Base-by-base conservation (phyloP, 2,113 vertebrate genomes). In the Muntiacus reevesi region DNA sequence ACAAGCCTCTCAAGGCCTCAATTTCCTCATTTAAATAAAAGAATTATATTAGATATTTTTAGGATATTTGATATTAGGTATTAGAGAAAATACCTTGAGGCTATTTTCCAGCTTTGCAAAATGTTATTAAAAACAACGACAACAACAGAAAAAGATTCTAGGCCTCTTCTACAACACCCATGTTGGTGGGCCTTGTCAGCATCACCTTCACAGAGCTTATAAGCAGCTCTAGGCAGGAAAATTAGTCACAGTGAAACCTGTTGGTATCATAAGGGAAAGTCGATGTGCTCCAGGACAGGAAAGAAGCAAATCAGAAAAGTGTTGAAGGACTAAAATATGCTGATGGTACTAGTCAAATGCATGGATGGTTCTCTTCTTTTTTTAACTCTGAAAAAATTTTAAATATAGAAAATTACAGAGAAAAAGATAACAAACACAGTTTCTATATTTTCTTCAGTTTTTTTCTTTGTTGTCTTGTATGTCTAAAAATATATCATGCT, bases 361-460 rank as follows among this genome's bases (percentile, higher is more conserved):
- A 19, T n/a, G 43, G 10, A 62, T 59, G 74, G 59, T 5, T 50
- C 30, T 36, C 36, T 91, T 71, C 54, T 88, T 89, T 89, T 55
- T 52, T 54, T 67, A 91, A 60, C 47, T 92, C 52, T 47, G 21
- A 55, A 55, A 94, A 89, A 90, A 50, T 2, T 3, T 76, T 76
- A 82, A 93, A 85, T 88, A 67, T 76, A 91, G 67, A 84, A 96
- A 55, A 52, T n/a, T 45, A 95, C 36, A 95, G 67, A 89, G 28
- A 59, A 89, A 81, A 95, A 45, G 10, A 36, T 27, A 59, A 92
- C 30, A 71, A 50, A 87, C 15, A 74, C 17, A n/a, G 15, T 81
- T 57, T 89, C 47, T 71, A 3, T 50, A 81, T 59, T 62, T 94
- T 95, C 59, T 94, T 62, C 55, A 52, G 25, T 27, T 64, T 85